Evolutionary conservation across 2,113 vertebrate species (phyloP).

Genomic region (Eubucco bourcierii): DNA sequence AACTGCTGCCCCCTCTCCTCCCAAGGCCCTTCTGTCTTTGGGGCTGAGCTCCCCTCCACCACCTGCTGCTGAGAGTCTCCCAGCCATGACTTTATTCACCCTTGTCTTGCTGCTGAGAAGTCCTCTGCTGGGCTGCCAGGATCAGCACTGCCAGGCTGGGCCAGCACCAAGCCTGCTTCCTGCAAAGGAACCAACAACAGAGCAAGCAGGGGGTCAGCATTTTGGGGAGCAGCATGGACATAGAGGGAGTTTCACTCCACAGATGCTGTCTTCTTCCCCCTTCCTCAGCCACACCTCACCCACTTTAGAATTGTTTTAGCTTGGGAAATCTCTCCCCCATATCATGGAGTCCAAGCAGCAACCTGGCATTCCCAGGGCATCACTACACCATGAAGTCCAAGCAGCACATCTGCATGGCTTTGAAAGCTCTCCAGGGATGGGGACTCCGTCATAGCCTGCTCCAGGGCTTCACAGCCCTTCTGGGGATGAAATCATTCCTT

Average conservation of each 20-base stretch:
- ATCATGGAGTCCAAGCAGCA: too few relatives aligned
- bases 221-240: background rate
- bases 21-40: background rate
- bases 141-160: conserved; percentile 80
- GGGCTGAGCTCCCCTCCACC: background rate
- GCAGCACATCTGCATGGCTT: too few relatives aligned
- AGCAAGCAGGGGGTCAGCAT: background rate
- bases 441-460: too few relatives aligned
- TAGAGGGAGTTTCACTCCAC: background rate
- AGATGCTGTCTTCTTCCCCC: background rate
- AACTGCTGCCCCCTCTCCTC: background rate
- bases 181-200: conserved; percentile 37
- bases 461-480: too few relatives aligned
- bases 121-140: conserved; percentile 78
- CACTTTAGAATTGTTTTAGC: background rate
- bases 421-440: too few relatives aligned
- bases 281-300: background rate
- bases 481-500: too few relatives aligned
- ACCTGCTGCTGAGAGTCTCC: background rate
- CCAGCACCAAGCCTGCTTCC: conserved; percentile 77
- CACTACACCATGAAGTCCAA: too few relatives aligned
- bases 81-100: conserved; percentile 61
- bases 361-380: too few relatives aligned
- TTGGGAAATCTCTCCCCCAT: too few relatives aligned
- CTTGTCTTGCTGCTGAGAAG: conserved; percentile 61